Evolutionary conservation across 2,797 vertebrate species (phyloP).

Genomic region (Lutjanus campechanus): DNA sequence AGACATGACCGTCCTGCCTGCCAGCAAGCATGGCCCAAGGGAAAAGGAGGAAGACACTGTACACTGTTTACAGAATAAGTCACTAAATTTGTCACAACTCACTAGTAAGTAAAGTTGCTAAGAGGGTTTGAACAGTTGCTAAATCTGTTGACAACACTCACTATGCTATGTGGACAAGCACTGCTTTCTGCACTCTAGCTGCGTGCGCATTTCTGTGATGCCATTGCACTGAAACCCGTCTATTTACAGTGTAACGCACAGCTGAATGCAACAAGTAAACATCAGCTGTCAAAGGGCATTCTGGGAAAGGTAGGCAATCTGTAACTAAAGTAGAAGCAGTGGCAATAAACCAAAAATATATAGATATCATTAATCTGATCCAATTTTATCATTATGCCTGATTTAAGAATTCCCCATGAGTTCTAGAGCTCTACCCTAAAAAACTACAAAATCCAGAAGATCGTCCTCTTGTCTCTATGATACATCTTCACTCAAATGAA

Average conservation of each 20-base stretch:
- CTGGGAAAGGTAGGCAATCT: slow-evolving; percentile 5
- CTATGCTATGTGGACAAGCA: no score
- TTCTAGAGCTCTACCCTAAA: not conserved
- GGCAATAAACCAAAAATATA: not conserved
- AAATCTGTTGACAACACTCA: no score
- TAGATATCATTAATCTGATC: not conserved
- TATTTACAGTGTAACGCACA: not conserved
- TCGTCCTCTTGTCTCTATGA: not conserved
- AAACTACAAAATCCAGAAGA: slow-evolving; percentile 17
- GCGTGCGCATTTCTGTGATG: no score
- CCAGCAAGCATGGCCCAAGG: no score
- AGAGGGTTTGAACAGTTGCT: no score
- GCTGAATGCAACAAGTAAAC: slow-evolving; percentile 35
- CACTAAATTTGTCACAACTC: no score
- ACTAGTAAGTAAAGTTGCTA: no score
- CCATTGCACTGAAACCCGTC: no score
- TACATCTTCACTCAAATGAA: not conserved
- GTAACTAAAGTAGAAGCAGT: not conserved
- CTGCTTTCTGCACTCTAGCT: no score
- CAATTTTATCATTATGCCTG: not conserved
- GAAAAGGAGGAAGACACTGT: no score
- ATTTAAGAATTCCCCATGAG: not conserved
- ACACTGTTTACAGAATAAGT: no score
- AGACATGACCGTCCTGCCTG: no score
- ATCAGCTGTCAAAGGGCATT: not conserved